These are phyloP conservation scores for Pterostichus niger DNA, from an alignment of 2,888 invertebrate genomes.

Conservation along the genomic window DNA sequence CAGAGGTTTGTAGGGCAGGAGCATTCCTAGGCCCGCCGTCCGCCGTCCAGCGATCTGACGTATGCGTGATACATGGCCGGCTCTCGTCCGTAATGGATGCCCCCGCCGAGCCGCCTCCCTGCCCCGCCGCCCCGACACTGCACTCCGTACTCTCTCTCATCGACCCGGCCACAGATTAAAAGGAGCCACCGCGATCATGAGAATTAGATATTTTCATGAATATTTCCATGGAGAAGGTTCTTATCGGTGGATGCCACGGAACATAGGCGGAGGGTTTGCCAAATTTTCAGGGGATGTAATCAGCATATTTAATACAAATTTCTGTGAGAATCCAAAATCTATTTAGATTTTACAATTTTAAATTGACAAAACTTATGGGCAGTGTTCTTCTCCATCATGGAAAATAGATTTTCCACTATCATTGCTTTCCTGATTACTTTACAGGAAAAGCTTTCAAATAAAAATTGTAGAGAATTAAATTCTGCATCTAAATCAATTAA, in stretches of 20 bases:
- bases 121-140: conserved; percentile 37
- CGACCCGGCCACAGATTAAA: conserved; percentile 64
- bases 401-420: no score
- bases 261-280: no score
- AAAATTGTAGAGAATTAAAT: no score
- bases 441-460: no score
- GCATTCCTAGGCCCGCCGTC: conserved; percentile 67
- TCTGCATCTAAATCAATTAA: no score
- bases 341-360: no score
- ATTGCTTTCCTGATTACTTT: no score
- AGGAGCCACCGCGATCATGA: conserved; percentile 50
- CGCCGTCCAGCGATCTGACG: conserved; percentile 67
- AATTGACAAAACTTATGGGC: no score
- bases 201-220: conserved; percentile 43
- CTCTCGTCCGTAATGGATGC: conserved; percentile 66
- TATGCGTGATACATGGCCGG: conserved; percentile 66
- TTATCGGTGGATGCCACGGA: not conserved
- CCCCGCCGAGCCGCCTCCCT: conserved; percentile 50
- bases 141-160: conserved; percentile 14
- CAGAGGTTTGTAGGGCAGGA: conserved; percentile 63
- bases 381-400: no score
- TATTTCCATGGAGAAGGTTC: conserved; percentile 15
- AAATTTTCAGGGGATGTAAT: no score
- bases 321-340: no score
- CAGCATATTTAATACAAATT: no score